Percentiles rank a stretch among this genome's conserved stretches.
phyloP scores from a whole-genome alignment of 2,888 invertebrate genomes.

The Apomyelois bistriatella region DNA sequence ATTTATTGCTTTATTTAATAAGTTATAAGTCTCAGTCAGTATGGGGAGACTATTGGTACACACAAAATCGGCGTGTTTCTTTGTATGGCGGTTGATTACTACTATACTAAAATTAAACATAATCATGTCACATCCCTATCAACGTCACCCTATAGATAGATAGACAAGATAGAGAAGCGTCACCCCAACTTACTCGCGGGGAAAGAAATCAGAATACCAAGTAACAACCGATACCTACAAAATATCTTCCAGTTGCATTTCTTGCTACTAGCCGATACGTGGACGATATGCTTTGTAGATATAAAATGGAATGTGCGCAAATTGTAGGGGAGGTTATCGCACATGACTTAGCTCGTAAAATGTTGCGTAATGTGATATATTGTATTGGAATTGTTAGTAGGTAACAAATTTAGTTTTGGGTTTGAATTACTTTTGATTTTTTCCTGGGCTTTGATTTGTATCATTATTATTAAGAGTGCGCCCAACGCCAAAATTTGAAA shows the following conservation, averaged over 20 bases:
- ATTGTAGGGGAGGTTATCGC: constrained; percentile 25
- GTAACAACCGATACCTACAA: constrained; percentile 32
- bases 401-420: not conserved
- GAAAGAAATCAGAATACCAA: constrained; percentile 58
- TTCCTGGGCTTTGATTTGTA: not conserved
- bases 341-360: constrained; percentile 13
- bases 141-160: no score
- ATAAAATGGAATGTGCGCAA: constrained; percentile 37
- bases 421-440: not conserved
- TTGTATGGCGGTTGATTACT: no score
- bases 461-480: no score
- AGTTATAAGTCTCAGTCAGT: no score
- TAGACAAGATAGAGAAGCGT: no score
- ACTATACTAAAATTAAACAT: no score
- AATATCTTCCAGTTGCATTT: constrained; percentile 59
- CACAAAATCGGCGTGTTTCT: no score
- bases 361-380: constrained; percentile 11
- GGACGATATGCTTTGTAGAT: constrained; percentile 46
- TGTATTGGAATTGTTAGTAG: constrained; percentile 5
- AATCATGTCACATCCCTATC: not conserved
- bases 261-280: constrained; percentile 41
- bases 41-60: no score
- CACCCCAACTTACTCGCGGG: constrained; percentile 37
- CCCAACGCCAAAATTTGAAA: no score
- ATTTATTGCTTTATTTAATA: no score